Evolutionary conservation across 2,797 vertebrate species (phyloP).

Genomic region (Cottoperca gobio): DNA sequence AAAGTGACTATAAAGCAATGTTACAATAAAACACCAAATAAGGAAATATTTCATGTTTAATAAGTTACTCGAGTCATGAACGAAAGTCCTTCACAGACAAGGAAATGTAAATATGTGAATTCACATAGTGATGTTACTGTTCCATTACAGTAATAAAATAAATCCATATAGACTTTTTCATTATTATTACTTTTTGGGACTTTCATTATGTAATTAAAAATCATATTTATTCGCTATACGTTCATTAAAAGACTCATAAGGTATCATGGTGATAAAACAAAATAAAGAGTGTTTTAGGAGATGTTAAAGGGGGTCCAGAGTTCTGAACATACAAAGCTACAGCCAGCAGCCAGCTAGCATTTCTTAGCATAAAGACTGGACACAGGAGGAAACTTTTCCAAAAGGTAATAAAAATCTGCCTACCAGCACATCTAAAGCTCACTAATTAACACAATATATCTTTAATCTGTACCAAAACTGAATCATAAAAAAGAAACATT

Average conservation of each 20-base stretch:
- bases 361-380: neutral
- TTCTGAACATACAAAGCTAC: neutral
- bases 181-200: neutral
- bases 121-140: neutral
- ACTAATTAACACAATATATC: neutral
- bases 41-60: neutral
- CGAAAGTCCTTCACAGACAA: neutral
- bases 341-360: neutral
- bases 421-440: neutral
- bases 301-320: neutral
- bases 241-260: neutral
- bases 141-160: neutral
- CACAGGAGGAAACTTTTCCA: constrained; percentile 8
- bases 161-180: neutral
- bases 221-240: neutral
- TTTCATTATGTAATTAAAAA: neutral
- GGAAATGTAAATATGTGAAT: neutral
- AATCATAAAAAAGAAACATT: neutral
- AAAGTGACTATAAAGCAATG: neutral
- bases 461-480: neutral
- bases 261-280: neutral
- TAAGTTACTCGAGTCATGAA: neutral
- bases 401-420: neutral
- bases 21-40: neutral
- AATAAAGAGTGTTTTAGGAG: neutral